phyloP scores from a whole-genome alignment of 2,888 invertebrate species.

The Copidosoma aretas region DNA sequence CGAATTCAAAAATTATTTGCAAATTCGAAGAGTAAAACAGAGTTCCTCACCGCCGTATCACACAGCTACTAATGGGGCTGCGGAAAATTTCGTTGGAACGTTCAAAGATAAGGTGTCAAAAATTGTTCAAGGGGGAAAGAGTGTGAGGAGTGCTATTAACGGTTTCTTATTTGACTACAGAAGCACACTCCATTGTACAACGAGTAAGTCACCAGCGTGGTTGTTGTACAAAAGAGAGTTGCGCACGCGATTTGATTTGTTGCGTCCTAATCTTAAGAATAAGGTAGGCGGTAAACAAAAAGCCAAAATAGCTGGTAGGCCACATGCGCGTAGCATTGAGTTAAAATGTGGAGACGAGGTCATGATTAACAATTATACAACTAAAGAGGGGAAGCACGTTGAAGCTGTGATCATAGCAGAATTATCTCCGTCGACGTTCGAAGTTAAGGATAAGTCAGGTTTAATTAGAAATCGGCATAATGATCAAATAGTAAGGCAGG shows the following conservation, averaged over 20 bases:
- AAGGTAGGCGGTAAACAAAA: too few relatives aligned
- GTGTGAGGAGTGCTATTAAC: conserved; percentile 15
- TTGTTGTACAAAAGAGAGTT: conserved; percentile 28
- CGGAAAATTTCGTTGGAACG: too few relatives aligned
- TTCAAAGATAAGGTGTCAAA: too few relatives aligned
- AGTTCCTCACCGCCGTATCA: too few relatives aligned
- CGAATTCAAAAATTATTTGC: too few relatives aligned
- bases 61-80: too few relatives aligned
- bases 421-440: conserved; percentile 1
- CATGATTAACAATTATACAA: not conserved
- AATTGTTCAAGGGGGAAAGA: conserved; percentile 30
- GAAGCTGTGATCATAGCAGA: not conserved
- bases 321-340: not conserved
- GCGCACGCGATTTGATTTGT: conserved; percentile 35
- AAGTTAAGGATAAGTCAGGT: not conserved
- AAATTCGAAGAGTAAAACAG: too few relatives aligned
- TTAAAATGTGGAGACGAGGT: not conserved
- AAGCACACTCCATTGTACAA: too few relatives aligned
- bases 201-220: conserved; percentile 19
- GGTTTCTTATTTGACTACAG: too few relatives aligned
- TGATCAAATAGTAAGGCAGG: not conserved
- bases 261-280: conserved; percentile 9
- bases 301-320: not conserved
- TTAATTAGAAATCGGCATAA: not conserved
- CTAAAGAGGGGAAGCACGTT: not conserved